Evolutionary conservation across 2,888 invertebrate species (phyloP).

Genomic region (Caenorhabditis wallacei): DNA sequence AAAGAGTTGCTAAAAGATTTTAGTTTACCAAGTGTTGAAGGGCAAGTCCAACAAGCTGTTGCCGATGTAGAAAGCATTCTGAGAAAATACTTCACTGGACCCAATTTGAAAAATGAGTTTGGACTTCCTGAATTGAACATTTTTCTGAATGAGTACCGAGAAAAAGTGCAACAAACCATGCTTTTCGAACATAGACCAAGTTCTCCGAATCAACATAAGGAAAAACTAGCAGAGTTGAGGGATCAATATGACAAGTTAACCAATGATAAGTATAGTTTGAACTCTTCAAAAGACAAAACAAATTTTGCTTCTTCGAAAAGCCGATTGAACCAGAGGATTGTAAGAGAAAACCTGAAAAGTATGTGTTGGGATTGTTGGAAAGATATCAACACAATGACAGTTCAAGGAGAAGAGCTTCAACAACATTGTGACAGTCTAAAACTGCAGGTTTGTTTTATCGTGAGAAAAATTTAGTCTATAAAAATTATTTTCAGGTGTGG

Average conservation of each 20-base stretch:
- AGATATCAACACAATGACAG: conserved; percentile 29
- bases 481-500: conserved; percentile 34
- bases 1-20: conserved; percentile 1
- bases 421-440: conserved; percentile 2
- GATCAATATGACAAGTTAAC: conserved; percentile 21
- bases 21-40: background rate
- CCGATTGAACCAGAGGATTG: conserved; percentile 45
- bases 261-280: conserved; percentile 24
- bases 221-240: conserved; percentile 1
- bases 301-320: conserved; percentile 59
- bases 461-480: background rate
- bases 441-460: conserved; percentile 14
- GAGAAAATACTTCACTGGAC: background rate
- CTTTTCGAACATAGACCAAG: conserved; percentile 13
- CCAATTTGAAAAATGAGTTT: background rate
- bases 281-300: conserved; percentile 49
- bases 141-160: conserved; percentile 5
- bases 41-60: background rate
- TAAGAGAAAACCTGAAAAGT: conserved; percentile 45
- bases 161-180: background rate
- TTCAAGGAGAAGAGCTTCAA: conserved; percentile 26
- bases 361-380: conserved; percentile 42
- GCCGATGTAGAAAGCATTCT: background rate
- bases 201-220: conserved; percentile 4
- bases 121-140: background rate